Evolutionary conservation across 2,888 invertebrate species (phyloP), one percentile per base, ranked within the genome.

Genomic region (Drosophila neotestacea): DNA sequence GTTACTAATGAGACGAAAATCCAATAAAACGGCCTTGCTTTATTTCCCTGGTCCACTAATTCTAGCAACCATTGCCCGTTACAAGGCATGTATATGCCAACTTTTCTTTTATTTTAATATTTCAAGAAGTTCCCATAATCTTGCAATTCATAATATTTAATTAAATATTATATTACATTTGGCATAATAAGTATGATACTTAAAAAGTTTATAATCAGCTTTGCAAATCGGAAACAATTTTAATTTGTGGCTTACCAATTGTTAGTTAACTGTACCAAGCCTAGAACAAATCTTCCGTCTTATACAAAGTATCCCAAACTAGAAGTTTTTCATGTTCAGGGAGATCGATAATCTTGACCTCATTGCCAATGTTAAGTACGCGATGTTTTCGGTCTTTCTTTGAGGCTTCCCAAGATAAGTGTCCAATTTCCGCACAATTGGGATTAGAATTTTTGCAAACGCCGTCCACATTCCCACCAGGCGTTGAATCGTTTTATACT

Each of bases 391-490:
- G 47, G 0, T 73, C 70, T 62, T 56, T 51, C 27, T 69, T 63
- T 0, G 89, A 60, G 0, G 87, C 78, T 28, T 78, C 42, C 81
- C 90, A 89, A 3, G 66, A 38, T 1, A 90, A 51, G n/a, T 84
- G 73, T 0, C 59, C 61, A 6, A 89, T 84, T 62, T 78, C 82
- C 4, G 56, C 38, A 52, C 87, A 83, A 61, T 91, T 91, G 10
- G 91, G 92, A 81, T 91, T 81, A 5, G 89, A 82, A 27, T 59
- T 81, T 11, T 48, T 6, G 92, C 91, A 69, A 92, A 92, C 3
- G 84, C 73, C 7, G 89, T 86, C 81, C 90, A 90, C 48, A 91
- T 85, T n/a, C 77, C 88, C 34, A 91, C 65, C 85, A 92, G 79
- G 2, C 89, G 73, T 54, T 90, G 75, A 13, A 92, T 89, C 6